phyloP scores from a whole-genome alignment of 2,797 vertebrate species.

The Microctenopoma stevenorrisi region DNA sequence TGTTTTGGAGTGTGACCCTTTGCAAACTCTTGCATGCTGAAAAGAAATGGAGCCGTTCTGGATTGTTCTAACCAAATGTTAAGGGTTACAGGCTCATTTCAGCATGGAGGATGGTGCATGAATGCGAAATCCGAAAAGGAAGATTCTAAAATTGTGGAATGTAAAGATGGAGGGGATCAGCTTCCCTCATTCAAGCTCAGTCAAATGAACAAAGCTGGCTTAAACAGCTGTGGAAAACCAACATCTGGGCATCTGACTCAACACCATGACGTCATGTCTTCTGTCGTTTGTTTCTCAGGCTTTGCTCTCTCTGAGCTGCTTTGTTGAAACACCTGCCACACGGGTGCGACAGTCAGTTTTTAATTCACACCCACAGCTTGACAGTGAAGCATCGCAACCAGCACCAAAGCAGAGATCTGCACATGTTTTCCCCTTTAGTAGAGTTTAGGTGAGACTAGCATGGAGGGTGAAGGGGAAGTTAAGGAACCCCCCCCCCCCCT shows the following conservation, averaged over 20 bases:
- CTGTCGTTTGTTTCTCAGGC: slow-evolving; percentile 4
- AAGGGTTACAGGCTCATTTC: not conserved
- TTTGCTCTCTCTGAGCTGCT: not conserved
- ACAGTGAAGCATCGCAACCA: not conserved
- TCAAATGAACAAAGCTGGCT: slow-evolving; percentile 12
- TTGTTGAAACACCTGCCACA: not conserved
- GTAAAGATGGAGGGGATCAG: not conserved
- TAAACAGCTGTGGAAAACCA: slow-evolving; percentile 47
- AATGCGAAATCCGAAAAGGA: not conserved
- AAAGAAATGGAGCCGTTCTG: slow-evolving; percentile 43
- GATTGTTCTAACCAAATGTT: slow-evolving; percentile 8
- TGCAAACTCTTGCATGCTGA: slow-evolving; percentile 9
- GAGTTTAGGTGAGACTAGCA: not conserved
- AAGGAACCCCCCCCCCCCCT: slow-evolving; percentile 12
- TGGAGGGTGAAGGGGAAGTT: slow-evolving; percentile 36
- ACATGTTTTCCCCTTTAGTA: slow-evolving; percentile 7
- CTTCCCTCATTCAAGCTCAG: not conserved
- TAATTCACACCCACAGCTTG: not conserved
- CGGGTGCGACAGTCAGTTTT: not conserved
- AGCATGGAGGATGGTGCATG: too few species aligned
- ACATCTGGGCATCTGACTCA: slow-evolving; percentile 43
- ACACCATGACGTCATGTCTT: slow-evolving; percentile 25
- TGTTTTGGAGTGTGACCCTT: slow-evolving; percentile 24
- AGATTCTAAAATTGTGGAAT: not conserved
- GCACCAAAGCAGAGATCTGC: not conserved